Conservation (phyloP, 2,797 vertebrate species). For the Chaunax sp. region DNA sequence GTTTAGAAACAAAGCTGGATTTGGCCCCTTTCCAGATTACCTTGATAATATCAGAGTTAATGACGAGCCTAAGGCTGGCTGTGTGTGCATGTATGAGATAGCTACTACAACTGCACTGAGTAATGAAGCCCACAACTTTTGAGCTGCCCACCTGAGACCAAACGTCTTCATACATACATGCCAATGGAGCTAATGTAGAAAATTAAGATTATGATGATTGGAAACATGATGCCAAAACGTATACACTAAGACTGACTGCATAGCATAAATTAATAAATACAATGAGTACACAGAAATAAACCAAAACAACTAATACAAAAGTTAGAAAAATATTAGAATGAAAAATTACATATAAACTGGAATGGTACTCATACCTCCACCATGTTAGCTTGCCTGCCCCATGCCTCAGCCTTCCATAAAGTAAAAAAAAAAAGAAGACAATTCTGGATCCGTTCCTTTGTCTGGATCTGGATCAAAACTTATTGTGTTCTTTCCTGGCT, state of each 20-base stretch:
- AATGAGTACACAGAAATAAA: background rate
- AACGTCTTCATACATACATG: conserved; percentile 20
- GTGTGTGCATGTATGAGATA: conserved; percentile 23
- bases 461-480: no score
- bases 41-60: conserved; percentile 51
- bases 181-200: conserved; percentile 9
- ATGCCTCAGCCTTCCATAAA: no score
- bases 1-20: conserved; percentile 42
- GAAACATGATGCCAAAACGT: background rate
- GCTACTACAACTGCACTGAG: conserved; percentile 37
- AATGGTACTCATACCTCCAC: no score
- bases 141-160: conserved; percentile 52
- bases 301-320: no score
- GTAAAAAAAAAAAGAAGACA: no score
- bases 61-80: background rate
- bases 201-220: background rate
- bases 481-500: no score
- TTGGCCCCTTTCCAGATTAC: conserved; percentile 46
- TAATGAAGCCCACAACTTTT: conserved; percentile 36
- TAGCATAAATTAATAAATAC: background rate
- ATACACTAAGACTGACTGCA: background rate
- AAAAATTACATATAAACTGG: no score
- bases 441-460: no score
- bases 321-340: no score
- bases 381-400: no score